These are phyloP conservation scores for Bhutanitis thaidina DNA, from an alignment of 2,888 invertebrate genomes.

Conservation along the genomic window DNA sequence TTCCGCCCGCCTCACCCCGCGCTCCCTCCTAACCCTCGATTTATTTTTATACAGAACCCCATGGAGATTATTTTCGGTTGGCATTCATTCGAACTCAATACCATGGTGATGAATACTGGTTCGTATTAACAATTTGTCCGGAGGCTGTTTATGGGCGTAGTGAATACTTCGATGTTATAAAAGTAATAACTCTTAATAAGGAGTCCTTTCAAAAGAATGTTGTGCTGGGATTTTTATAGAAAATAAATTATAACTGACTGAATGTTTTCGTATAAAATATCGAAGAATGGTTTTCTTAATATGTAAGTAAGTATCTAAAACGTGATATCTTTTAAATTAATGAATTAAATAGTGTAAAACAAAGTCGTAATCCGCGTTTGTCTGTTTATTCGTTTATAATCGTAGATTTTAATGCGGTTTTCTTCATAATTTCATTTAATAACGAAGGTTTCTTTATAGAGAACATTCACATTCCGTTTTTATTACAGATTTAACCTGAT, in stretches of 20 bases:
- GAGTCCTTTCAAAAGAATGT: slow-evolving; percentile 24
- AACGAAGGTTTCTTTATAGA: too few relatives aligned
- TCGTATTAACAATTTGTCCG: slow-evolving; percentile 68
- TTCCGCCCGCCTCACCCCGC: slow-evolving; percentile 45
- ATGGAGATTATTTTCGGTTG: slow-evolving; percentile 61
- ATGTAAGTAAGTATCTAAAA: too few relatives aligned
- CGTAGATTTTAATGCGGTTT: too few relatives aligned
- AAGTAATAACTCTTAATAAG: slow-evolving; percentile 41
- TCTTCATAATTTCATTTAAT: too few relatives aligned
- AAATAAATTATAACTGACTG: neutral
- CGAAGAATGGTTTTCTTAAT: neutral
- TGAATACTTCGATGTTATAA: slow-evolving; percentile 37
- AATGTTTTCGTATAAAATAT: neutral
- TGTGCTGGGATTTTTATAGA: slow-evolving; percentile 6
- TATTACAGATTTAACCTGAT: too few relatives aligned
- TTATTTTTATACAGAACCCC: slow-evolving; percentile 44
- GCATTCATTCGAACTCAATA: slow-evolving; percentile 63
- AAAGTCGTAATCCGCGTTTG: too few relatives aligned
- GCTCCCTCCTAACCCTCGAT: slow-evolving; percentile 24
- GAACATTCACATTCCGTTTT: too few relatives aligned
- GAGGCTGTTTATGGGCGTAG: slow-evolving; percentile 44
- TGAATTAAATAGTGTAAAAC: too few relatives aligned
- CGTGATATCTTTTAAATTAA: too few relatives aligned
- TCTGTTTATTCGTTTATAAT: too few relatives aligned
- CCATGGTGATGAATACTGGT: slow-evolving; percentile 68